Percentiles rank a stretch among this genome's conserved stretches.
Evolutionary conservation across 2,888 invertebrate genomes (phyloP).

Genomic region (Philhelius pedissequus): DNA sequence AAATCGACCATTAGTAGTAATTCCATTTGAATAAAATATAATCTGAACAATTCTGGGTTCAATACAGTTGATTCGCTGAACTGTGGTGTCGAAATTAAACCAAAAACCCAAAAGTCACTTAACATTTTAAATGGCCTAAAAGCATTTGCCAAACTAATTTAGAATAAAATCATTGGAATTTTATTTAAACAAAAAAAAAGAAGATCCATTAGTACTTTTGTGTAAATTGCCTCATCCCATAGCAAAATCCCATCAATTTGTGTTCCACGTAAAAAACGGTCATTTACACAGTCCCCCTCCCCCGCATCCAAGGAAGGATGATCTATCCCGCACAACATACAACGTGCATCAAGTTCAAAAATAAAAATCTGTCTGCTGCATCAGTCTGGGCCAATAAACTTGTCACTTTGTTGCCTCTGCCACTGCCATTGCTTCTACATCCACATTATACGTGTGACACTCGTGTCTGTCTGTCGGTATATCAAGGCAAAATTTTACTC

Average conservation of each 20-base stretch:
- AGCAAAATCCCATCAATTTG: conserved; percentile 37
- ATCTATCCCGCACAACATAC: not conserved
- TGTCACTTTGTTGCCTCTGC: conserved; percentile 38
- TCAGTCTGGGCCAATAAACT: conserved; percentile 60
- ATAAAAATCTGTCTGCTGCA: conserved; percentile 40
- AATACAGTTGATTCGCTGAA: not conserved
- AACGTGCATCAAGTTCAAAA: conserved; percentile 23
- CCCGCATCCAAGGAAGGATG: not conserved
- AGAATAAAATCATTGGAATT: not conserved
- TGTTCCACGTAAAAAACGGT: conserved; percentile 11
- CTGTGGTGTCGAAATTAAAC: not conserved
- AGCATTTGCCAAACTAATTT: not conserved
- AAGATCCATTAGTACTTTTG: not conserved
- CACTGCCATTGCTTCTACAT: not conserved
- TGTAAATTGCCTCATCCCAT: not conserved
- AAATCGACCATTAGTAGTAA: too few species aligned
- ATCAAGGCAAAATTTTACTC: conserved; percentile 12
- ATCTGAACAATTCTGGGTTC: too few species aligned
- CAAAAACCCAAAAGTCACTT: not conserved
- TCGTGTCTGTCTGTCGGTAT: not conserved
- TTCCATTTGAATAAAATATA: too few species aligned
- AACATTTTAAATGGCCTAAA: not conserved
- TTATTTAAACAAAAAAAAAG: not conserved
- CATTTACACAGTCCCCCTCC: conserved; percentile 1
- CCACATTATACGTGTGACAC: not conserved